These are phyloP conservation scores for Darevskia nairensis DNA, from an alignment of 2,797 vertebrate genomes.

Conservation along the genomic window DNA sequence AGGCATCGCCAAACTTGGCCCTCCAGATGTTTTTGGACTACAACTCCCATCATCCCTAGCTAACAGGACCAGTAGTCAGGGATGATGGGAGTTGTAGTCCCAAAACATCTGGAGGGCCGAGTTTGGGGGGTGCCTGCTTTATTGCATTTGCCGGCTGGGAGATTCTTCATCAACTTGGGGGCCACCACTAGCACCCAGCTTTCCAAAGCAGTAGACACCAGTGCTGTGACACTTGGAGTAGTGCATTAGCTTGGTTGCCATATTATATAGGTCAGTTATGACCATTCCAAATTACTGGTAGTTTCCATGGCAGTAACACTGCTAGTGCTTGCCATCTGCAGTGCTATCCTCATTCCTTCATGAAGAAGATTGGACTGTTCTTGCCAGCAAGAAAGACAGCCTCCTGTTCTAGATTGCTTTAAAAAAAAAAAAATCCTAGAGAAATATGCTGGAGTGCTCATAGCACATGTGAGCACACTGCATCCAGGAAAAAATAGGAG, in stretches of 20 bases:
- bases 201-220: neutral
- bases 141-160: neutral
- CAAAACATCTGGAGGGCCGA: too few relatives aligned
- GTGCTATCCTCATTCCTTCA: neutral
- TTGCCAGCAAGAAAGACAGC: neutral
- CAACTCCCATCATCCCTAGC: too few relatives aligned
- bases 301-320: conserved; percentile 5
- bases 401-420: neutral
- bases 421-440: neutral
- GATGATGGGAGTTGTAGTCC: too few relatives aligned
- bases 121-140: too few relatives aligned
- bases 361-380: neutral
- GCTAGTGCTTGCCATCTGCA: neutral
- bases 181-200: neutral
- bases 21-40: too few relatives aligned
- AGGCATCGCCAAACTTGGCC: too few relatives aligned
- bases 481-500: neutral
- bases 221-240: neutral
- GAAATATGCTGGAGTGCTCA: conserved; percentile 8
- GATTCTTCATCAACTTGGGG: neutral
- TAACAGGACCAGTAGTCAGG: too few relatives aligned
- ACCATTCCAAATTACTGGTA: neutral
- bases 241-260: neutral
- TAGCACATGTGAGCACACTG: neutral
- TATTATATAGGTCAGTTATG: neutral